Conservation (phyloP, 2,113 vertebrate species). For the Prionailurus bengalensis region DNA sequence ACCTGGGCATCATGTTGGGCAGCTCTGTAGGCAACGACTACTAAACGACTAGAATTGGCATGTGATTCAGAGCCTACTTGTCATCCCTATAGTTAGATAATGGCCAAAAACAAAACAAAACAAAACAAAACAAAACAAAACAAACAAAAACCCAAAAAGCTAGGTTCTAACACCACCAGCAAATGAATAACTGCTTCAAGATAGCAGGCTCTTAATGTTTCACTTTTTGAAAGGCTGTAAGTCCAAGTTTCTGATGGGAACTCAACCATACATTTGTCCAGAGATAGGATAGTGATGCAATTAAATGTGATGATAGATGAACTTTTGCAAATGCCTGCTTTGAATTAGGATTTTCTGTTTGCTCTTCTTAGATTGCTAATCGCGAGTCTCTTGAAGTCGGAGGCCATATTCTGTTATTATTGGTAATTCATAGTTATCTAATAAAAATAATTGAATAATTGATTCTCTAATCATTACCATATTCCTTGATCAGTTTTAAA, state of each 20-base stretch:
- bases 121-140: not conserved
- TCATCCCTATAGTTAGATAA: not conserved
- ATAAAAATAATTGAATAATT: not conserved
- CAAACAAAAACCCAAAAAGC: too few relatives aligned
- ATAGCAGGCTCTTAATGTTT: not conserved
- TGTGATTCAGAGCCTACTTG: not conserved
- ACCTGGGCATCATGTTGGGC: rapidly evolving
- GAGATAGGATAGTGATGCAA: not conserved
- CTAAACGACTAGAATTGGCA: not conserved
- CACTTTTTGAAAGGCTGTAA: not conserved
- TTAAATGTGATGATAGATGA: not conserved
- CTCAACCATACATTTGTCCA: not conserved
- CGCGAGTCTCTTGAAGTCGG: not conserved
- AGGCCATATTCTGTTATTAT: not conserved
- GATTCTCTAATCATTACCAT: not conserved
- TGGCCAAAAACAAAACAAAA: not conserved
- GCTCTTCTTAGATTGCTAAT: not conserved
- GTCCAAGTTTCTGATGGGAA: not conserved
- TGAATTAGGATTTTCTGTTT: not conserved
- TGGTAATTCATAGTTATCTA: not conserved
- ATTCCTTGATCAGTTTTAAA: not conserved
- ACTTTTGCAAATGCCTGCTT: not conserved
- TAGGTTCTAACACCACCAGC: not conserved
- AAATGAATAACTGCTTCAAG: not conserved
- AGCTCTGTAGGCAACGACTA: not conserved